Percentiles rank a stretch among this genome's conserved stretches.
phyloP scores from a whole-genome alignment of 2,113 vertebrate genomes.

The Pleuronectes platessa region DNA sequence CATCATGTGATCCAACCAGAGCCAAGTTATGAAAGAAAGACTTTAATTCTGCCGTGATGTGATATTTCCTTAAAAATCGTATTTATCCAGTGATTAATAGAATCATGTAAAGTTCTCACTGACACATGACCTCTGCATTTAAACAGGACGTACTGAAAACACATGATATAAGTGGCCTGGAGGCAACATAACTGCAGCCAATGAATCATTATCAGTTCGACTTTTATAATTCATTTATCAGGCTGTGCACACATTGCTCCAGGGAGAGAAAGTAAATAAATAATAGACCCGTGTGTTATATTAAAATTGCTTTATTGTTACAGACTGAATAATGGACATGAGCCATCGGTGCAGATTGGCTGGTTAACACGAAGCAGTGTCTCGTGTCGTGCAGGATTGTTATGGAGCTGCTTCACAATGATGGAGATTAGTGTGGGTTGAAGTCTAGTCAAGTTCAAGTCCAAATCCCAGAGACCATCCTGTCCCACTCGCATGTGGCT shows the following conservation, averaged over 20 bases:
- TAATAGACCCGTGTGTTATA: background rate
- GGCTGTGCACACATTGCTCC: background rate
- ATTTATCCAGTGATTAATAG: too few species aligned
- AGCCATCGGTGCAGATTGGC: slow-evolving; percentile 20
- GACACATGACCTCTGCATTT: background rate
- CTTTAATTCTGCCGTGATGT: background rate
- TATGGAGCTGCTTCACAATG: background rate
- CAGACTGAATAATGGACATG: background rate
- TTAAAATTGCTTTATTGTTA: slow-evolving; percentile 51
- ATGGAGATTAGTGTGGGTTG: background rate
- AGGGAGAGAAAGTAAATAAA: background rate
- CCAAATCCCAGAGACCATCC: background rate
- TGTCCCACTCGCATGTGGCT: background rate
- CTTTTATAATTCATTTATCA: background rate
- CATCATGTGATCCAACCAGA: slow-evolving; percentile 35
- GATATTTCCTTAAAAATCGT: background rate
- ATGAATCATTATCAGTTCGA: background rate
- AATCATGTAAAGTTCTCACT: too few species aligned
- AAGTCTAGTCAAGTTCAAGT: background rate
- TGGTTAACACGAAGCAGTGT: background rate
- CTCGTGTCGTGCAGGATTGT: background rate
- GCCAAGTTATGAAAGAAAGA: background rate
- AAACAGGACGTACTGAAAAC: background rate
- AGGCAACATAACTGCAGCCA: background rate
- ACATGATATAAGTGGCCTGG: background rate